Base-by-base conservation (phyloP, 2,113 vertebrate species). In the Hyaena hyaena region DNA sequence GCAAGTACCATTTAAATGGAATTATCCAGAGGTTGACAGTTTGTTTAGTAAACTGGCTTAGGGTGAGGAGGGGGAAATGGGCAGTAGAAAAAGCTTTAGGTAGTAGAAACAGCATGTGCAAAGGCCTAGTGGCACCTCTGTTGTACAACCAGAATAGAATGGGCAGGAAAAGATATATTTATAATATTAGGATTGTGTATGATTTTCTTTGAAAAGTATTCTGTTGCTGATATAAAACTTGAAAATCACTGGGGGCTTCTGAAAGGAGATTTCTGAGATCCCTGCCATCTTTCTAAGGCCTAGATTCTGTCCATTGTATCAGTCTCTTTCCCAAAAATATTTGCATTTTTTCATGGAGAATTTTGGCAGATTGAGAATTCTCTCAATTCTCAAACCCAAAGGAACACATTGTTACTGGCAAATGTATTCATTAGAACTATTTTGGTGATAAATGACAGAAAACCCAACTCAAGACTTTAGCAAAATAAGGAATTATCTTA, bases 381-480 rank as follows among this genome's bases (percentile, higher is more conserved):
- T 94, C 77, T 93, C 65, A 96, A 83, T 43, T 76, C 39, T 79
- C 85, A 77, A 76, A 85, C 35, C 55, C 79, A 93, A 71, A 88
- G 55, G 83, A 92, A 87, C 58, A 69, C 7, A 61, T 90, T 90
- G 31, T n/a, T 74, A 76, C n/a, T 94, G 48, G 43, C n/a, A 90
- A 69, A 85, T 97, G 43, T 63, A 90, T 80, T 90, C 24, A 1
- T 68, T 81, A 68, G 87, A 88, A 96, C 61, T 90, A 63, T 93
- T 93, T 96, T 96, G 26, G 77, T 97, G 88, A 88, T 88, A 91
- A 96, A 83, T 86, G 66, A 86, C 68, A 91, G 85, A 92, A 97
- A 66, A 48, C 43, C 10, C 35, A 90, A 94, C 53, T 88, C 35
- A 91, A 81, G 82, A 89, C 74, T 77, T 77, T 35, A 79, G 53